Conservation (phyloP, 2,113 vertebrate species). For the Callospermophilus lateralis region DNA sequence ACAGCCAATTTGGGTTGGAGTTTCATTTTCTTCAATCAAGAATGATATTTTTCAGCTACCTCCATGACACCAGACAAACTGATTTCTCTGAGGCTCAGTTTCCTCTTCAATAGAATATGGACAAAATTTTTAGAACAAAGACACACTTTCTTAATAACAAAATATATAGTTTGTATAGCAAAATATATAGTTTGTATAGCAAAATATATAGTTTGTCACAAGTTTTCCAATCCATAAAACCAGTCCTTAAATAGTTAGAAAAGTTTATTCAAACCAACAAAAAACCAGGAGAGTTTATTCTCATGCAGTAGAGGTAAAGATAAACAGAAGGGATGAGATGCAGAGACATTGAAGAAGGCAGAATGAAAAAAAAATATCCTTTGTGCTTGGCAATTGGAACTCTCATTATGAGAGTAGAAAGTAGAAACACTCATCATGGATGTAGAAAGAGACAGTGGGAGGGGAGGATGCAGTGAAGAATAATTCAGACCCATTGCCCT, state of each 20-base stretch:
- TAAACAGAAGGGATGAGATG: not conserved
- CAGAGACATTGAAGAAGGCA: not conserved
- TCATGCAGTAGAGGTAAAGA: not conserved
- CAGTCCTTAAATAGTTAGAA: not conserved
- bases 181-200: no score
- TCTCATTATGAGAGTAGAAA: not conserved
- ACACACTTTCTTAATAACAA: not conserved
- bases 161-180: no score
- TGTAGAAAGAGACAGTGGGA: not conserved
- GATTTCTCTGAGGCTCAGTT: not conserved
- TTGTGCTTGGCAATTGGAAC: not conserved
- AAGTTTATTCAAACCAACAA: not conserved
- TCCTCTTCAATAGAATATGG: not conserved
- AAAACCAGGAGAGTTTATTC: not conserved
- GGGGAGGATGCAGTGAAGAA: not conserved
- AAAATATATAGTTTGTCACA: not conserved
- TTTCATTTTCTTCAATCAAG: not conserved
- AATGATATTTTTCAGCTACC: no score
- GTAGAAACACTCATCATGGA: no score
- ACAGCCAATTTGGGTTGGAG: not conserved
- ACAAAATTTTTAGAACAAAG: not conserved
- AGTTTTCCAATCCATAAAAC: not conserved
- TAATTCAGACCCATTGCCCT: rapidly evolving
- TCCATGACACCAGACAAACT: not conserved
- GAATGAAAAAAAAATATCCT: not conserved